phyloP scores from a whole-genome alignment of 64 coral and sea anemone species.

The Actinia equina region DNA sequence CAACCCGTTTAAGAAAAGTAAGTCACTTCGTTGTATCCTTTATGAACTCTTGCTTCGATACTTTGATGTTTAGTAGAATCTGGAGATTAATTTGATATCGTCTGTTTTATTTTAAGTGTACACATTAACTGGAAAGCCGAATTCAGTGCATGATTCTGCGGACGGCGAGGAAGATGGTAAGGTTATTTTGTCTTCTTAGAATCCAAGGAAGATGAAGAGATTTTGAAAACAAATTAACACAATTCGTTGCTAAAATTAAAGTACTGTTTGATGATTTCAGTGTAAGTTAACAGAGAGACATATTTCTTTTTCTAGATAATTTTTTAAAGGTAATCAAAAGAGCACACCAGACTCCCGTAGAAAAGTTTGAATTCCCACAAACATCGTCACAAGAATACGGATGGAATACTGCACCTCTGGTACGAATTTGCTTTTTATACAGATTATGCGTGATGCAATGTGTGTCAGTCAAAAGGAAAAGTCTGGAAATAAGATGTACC shows the following conservation, averaged over 20 bases:
- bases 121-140: conserved; percentile 92
- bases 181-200: background rate
- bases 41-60: background rate
- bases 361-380: conserved; percentile 97
- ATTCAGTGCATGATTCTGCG: conserved; percentile 95
- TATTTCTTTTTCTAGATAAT: conserved; percentile 51
- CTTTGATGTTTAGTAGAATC: background rate
- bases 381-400: conserved; percentile 95
- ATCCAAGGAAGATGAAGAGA: background rate
- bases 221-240: background rate
- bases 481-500: too few relatives aligned
- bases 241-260: too few relatives aligned
- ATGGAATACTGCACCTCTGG: conserved; percentile 93
- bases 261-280: too few relatives aligned
- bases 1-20: conserved; percentile 99
- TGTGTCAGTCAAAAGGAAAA: too few relatives aligned
- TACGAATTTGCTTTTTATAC: background rate
- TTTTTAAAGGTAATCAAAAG: conserved; percentile 95
- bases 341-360: conserved; percentile 88
- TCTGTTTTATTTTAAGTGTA: conserved; percentile 69
- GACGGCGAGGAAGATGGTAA: conserved; percentile 98
- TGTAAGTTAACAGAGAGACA: too few relatives aligned
- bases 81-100: background rate
- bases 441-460: background rate
- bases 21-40: background rate